These are phyloP conservation scores for Chaunax sp. DNA, from an alignment of 2,797 vertebrate genomes.

Conservation along the genomic window DNA sequence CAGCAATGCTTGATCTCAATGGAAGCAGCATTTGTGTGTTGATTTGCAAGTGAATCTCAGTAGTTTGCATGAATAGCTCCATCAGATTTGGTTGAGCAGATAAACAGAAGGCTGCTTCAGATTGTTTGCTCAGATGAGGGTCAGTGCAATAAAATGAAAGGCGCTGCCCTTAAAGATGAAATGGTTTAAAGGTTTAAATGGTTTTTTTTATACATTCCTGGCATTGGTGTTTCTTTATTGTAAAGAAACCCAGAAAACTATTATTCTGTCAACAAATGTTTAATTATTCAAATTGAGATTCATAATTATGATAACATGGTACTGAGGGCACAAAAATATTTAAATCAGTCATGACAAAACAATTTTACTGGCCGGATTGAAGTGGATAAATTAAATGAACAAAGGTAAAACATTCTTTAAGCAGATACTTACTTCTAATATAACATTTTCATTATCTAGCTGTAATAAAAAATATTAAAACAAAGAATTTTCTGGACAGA, in stretches of 20 bases:
- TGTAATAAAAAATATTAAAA: too few relatives aligned
- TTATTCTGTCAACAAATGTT: too few relatives aligned
- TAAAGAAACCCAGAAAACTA: background rate
- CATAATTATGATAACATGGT: background rate
- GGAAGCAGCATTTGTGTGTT: conserved; percentile 39
- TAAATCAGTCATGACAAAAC: background rate
- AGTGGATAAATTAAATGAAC: background rate
- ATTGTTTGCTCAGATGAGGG: conserved; percentile 18
- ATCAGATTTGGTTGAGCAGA: conserved; percentile 1
- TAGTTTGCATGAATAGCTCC: conserved; percentile 5
- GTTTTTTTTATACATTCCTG: too few relatives aligned
- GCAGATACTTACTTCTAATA: background rate
- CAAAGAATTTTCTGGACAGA: too few relatives aligned
- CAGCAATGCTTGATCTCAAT: conserved; percentile 29
- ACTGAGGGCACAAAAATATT: background rate
- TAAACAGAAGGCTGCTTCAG: conserved; percentile 16
- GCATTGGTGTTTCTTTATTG: background rate
- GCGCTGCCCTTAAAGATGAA: background rate
- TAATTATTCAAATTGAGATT: background rate
- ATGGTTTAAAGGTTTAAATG: background rate
- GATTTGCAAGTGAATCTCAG: conserved; percentile 40
- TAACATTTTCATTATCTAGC: background rate
- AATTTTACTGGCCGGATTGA: background rate
- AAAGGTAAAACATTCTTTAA: background rate
- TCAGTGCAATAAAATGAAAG: conserved; percentile 10